Conservation (phyloP, 1,140 invertebrate genomes). For the Fopius arisanus region DNA sequence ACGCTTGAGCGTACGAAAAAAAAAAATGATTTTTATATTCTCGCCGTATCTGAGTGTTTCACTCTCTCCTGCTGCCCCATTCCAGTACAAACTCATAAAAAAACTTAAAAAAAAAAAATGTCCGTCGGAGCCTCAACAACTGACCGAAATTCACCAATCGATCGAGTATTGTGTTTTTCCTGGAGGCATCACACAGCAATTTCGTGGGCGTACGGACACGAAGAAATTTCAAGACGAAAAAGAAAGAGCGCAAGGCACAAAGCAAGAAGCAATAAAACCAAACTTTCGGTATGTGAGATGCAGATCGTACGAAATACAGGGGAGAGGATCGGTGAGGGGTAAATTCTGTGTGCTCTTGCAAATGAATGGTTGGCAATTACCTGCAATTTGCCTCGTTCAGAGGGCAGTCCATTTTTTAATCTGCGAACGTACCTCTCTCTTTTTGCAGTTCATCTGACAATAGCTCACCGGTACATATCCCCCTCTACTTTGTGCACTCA, state of each 20-base stretch:
- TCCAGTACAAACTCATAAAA: too few species aligned
- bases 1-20: too few species aligned
- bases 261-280: not conserved
- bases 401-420: conserved; percentile 39
- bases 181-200: conserved; percentile 47
- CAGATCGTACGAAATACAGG: not conserved
- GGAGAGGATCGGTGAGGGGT: not conserved
- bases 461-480: conserved; percentile 34
- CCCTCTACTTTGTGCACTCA: not conserved
- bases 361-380: conserved; percentile 62
- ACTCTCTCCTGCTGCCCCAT: too few species aligned
- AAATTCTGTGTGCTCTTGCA: conserved; percentile 49
- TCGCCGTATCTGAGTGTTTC: too few species aligned
- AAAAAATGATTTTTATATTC: too few species aligned
- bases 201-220: conserved; percentile 54
- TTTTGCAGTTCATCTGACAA: conserved; percentile 33
- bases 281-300: not conserved
- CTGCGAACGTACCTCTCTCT: not conserved
- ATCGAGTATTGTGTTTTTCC: not conserved
- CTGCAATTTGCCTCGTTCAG: conserved; percentile 54
- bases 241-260: conserved; percentile 5
- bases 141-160: not conserved
- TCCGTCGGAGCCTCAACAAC: not conserved
- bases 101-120: too few species aligned
- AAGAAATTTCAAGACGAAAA: conserved; percentile 38